Evolutionary conservation across 2,113 vertebrate genomes (phyloP).

Genomic region (Isichthys henryi): DNA sequence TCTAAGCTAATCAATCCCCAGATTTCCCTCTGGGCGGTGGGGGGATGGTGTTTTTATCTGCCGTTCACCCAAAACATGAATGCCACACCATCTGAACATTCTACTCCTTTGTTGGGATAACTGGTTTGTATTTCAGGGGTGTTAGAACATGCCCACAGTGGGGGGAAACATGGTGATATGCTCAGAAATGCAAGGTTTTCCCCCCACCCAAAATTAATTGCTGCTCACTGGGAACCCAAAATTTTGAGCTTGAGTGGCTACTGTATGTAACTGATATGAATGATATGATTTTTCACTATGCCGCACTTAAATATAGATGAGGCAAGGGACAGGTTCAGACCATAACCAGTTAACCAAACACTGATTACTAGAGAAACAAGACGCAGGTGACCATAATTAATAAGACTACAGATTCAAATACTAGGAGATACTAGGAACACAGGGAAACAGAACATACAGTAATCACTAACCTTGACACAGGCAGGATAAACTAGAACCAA

Average conservation of each 20-base stretch:
- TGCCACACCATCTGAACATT: neutral
- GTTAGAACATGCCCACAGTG: neutral
- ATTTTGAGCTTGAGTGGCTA: neutral
- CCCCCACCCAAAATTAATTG: neutral
- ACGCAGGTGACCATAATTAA: neutral
- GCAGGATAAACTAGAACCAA: neutral
- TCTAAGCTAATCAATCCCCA: neutral
- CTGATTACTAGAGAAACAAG: neutral
- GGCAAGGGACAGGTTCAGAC: neutral
- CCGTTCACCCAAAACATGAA: neutral
- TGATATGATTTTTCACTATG: no score
- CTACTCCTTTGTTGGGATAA: neutral
- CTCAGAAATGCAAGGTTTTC: neutral
- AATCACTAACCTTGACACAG: neutral
- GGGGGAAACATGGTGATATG: neutral
- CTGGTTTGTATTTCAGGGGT: neutral
- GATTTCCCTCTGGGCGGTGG: neutral
- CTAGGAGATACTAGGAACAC: neutral
- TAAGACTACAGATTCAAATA: neutral
- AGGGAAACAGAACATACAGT: neutral
- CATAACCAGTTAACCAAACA: neutral
- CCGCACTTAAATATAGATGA: neutral
- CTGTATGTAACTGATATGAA: no score
- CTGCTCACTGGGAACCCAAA: neutral
- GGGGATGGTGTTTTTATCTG: neutral